phyloP scores from a whole-genome alignment of 2,797 vertebrate species.

The Alectoris magna region DNA sequence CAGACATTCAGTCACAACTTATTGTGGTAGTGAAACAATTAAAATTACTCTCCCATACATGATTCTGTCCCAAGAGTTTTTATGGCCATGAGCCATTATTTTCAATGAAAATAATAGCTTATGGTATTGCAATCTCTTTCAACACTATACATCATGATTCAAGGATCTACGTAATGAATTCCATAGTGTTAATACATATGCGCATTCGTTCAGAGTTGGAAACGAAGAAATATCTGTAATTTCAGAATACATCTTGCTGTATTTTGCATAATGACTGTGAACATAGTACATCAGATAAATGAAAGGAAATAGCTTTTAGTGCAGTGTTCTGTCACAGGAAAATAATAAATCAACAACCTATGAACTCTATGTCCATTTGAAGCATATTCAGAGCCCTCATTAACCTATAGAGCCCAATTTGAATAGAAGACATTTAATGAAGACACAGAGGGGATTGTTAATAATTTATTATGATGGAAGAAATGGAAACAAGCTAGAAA shows the following conservation, averaged over 20 bases:
- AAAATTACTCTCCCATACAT: conserved; percentile 10
- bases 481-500: conserved; percentile 57
- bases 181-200: not conserved
- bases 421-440: conserved; percentile 64
- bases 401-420: conserved; percentile 57
- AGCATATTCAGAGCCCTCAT: conserved; percentile 60
- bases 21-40: not conserved
- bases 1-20: not conserved
- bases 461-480: conserved; percentile 56
- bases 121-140: not conserved
- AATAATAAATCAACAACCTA: conserved; percentile 72
- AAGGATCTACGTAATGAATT: conserved; percentile 22
- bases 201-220: not conserved
- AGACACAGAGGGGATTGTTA: conserved; percentile 50
- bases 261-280: conserved; percentile 65
- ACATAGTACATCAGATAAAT: conserved; percentile 54
- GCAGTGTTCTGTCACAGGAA: conserved; percentile 58
- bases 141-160: not conserved
- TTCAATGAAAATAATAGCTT: conserved; percentile 17
- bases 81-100: not conserved
- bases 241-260: conserved; percentile 42
- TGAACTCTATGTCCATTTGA: conserved; percentile 65
- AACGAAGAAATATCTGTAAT: conserved; percentile 61
- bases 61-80: not conserved
- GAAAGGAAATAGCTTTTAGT: conserved; percentile 68